Conservation (phyloP, 2,797 vertebrate species). For the Astyanax mexicanus region DNA sequence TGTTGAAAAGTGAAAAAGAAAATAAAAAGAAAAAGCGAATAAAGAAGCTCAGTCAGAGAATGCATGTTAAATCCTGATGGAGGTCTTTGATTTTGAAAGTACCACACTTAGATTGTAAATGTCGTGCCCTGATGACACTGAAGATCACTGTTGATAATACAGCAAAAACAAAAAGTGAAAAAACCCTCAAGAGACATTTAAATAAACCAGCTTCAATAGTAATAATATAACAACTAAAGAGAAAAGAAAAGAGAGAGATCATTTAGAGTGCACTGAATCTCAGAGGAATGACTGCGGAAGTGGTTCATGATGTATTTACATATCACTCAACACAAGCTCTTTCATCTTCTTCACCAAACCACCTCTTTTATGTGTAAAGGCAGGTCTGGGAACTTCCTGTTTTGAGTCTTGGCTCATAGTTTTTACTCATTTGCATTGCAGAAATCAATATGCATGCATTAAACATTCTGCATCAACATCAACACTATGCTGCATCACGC, state of each 20-base stretch:
- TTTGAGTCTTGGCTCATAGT: conserved; percentile 20
- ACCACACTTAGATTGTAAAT: background rate
- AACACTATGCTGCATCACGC: background rate
- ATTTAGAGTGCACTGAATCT: background rate
- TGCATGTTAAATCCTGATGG: background rate
- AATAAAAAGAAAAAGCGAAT: background rate
- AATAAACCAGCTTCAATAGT: background rate
- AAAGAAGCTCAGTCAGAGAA: too few relatives aligned
- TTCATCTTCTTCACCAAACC: conserved; percentile 46
- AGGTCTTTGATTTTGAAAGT: background rate
- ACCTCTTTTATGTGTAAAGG: conserved; percentile 35
- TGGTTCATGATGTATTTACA: conserved; percentile 36
- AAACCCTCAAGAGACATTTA: background rate
- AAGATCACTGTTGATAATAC: background rate
- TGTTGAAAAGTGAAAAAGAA: background rate
- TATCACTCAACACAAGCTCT: conserved; percentile 32
- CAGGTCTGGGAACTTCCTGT: background rate
- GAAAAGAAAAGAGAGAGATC: background rate
- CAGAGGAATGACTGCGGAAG: background rate
- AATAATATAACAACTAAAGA: background rate
- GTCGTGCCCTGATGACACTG: background rate
- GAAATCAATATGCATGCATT: conserved; percentile 21
- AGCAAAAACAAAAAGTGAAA: background rate
- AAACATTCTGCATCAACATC: background rate
- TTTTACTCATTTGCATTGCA: conserved; percentile 18